Conservation (phyloP, 2,797 vertebrate genomes). For the Oreonectes daqikongensis region DNA sequence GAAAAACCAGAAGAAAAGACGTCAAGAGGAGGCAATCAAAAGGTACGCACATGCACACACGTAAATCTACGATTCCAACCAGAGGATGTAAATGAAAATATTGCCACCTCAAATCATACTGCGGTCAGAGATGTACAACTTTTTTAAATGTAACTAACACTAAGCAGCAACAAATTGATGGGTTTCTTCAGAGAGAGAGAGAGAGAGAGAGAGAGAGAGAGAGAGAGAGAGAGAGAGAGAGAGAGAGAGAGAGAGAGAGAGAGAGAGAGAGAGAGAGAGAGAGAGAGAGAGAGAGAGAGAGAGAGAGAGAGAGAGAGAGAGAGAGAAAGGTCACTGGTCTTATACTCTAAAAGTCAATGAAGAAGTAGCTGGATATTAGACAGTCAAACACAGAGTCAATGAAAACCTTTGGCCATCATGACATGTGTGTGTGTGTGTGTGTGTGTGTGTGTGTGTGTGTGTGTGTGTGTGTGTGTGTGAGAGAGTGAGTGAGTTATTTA, state of each 20-base stretch:
- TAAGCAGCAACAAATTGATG: too few species aligned
- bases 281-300: not conserved
- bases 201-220: not conserved
- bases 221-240: not conserved
- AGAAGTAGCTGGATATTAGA: constrained; percentile 37
- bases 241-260: not conserved
- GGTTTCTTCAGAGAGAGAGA: not conserved
- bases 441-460: too few species aligned
- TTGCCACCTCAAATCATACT: not conserved
- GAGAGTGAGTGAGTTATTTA: constrained; percentile 8
- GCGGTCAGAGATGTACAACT: too few species aligned
- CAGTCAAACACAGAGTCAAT: constrained; percentile 24
- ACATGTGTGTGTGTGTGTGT: too few species aligned
- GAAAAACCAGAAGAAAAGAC: constrained; percentile 91
- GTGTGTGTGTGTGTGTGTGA: too few species aligned
- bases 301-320: not conserved
- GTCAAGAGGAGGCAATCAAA: constrained; percentile 93
- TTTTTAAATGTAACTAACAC: too few species aligned
- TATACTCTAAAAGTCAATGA: too few species aligned
- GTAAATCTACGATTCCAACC: not conserved
- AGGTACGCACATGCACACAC: constrained; percentile 71
- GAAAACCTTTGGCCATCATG: constrained; percentile 21
- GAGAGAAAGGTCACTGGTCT: not conserved
- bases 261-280: not conserved
- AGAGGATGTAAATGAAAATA: not conserved